Conservation (phyloP, 2,113 vertebrate genomes). For the Oncorhynchus clarkii region DNA sequence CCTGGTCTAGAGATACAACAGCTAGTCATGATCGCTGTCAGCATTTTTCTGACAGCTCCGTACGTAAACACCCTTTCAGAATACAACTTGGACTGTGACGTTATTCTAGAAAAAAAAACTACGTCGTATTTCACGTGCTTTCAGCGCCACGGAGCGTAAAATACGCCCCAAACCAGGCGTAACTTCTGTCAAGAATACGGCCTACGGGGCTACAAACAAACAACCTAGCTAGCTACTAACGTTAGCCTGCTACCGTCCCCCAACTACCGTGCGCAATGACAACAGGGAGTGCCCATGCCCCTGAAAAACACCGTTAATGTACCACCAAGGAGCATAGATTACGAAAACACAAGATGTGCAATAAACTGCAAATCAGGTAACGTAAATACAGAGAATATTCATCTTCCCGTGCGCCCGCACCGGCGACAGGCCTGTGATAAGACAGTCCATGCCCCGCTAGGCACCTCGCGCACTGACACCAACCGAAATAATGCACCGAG, state of each 20-base stretch:
- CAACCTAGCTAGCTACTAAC: conserved; percentile 58
- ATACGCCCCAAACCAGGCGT: conserved; percentile 57
- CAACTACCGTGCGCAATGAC: conserved; percentile 56
- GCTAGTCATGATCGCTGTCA: conserved; percentile 42
- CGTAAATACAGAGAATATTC: not conserved
- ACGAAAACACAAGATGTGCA: not conserved
- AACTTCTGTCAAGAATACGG: conserved; percentile 71
- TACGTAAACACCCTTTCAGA: conserved; percentile 56
- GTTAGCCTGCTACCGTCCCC: conserved; percentile 49
- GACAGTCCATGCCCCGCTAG: conserved; percentile 55
- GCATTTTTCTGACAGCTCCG: conserved; percentile 52
- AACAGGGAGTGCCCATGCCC: conserved; percentile 20
- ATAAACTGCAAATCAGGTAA: not conserved
- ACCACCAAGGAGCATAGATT: not conserved
- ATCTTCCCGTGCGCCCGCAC: conserved; percentile 43
- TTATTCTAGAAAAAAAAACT: conserved; percentile 55
- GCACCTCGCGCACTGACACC: conserved; percentile 57
- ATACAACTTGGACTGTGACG: conserved; percentile 39
- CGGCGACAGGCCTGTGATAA: conserved; percentile 61
- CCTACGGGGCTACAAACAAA: conserved; percentile 74
- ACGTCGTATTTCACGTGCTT: conserved; percentile 38
- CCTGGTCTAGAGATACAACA: not conserved
- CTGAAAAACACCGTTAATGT: not conserved
- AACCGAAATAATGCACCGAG: conserved; percentile 39
- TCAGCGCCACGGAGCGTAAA: conserved; percentile 47